Percentiles rank a stretch among this genome's conserved stretches.
These are phyloP conservation scores for Tenrec ecaudatus DNA, from an alignment of 2,113 vertebrate genomes.

Conservation along the genomic window DNA sequence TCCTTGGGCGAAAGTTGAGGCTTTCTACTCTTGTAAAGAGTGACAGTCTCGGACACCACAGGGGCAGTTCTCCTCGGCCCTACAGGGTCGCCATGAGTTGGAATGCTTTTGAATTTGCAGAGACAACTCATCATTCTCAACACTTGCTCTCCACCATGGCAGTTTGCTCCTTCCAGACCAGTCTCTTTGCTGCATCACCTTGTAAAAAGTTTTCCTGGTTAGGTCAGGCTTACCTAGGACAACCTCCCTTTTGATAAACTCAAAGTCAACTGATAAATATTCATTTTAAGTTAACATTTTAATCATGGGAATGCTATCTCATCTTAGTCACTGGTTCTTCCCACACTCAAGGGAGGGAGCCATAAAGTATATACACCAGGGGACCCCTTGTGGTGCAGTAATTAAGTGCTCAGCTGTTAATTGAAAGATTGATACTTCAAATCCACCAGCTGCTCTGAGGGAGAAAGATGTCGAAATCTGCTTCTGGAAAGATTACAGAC, in stretches of 20 bases:
- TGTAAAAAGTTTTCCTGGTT: not conserved
- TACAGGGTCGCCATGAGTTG: too few relatives aligned
- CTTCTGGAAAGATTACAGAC: not conserved
- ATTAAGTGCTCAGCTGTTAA: not conserved
- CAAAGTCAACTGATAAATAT: too few relatives aligned
- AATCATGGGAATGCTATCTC: not conserved
- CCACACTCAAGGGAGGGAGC: not conserved
- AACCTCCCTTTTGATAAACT: not conserved
- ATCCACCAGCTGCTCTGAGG: too few relatives aligned
- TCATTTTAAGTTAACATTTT: not conserved
- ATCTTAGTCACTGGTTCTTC: not conserved
- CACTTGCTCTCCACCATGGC: not conserved
- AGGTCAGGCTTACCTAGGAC: conserved; percentile 4
- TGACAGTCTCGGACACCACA: too few relatives aligned
- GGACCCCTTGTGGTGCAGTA: not conserved
- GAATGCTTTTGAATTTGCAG: too few relatives aligned
- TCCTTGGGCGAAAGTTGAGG: too few relatives aligned
- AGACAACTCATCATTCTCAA: not conserved
- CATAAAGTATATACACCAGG: not conserved
- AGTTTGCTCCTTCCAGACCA: not conserved
- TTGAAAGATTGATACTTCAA: not conserved
- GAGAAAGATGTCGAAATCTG: not conserved
- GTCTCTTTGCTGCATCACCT: not conserved
- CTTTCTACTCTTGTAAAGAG: too few relatives aligned
- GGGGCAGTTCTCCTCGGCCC: too few relatives aligned